Base-by-base conservation (phyloP, 2,113 vertebrate genomes). In the Hippocampus comes region DNA sequence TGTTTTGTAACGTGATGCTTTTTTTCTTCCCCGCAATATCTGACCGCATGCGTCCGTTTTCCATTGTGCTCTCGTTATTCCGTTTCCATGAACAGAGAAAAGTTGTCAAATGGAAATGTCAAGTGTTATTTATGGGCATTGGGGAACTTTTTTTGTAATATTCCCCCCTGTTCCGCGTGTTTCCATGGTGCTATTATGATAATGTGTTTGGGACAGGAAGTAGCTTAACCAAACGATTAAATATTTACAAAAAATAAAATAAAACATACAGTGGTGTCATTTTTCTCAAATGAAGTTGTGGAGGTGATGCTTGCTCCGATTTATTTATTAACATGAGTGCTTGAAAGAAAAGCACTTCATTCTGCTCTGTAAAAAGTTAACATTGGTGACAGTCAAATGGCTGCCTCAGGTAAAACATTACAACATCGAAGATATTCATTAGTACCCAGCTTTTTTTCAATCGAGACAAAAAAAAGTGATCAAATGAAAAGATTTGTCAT, bases 121-220 rank as follows among this genome's bases (percentile, higher is more conserved):
- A 75, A 76, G 75, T 38, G 72, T 72, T 89, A 83, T 90, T 90
- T 89, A 90, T 87, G 69, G 48, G n/a, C 3, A 3, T 4, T 3
- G 38, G 12, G 38, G n/a, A 20, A 21, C 23, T 25, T 93, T 92
- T 92, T 59, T 94, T 92, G 80, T 91, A 90, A 86, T 86, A 81
- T 78, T 83, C 23, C 76, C 82, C 80, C 81, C 73, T 71, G 70
- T 84, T 89, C 78, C 75, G 53, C 49, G 79, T 69, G 71, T 79
- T 9, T 78, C 70, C 51, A 70, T 85, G 88, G 88, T 91, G 87
- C 81, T 73, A 68, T 85, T 17, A 53, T 78, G 56, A 72, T 17
- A 86, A 27, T 27, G 56, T 84, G 87, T 68, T 57, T 71, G 79
- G 48, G 75, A 78, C 70, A 59, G 73, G 51, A 72, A 76, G 73